phyloP scores from a whole-genome alignment of 2,888 invertebrate genomes.

The Ectropis crepuscularia region DNA sequence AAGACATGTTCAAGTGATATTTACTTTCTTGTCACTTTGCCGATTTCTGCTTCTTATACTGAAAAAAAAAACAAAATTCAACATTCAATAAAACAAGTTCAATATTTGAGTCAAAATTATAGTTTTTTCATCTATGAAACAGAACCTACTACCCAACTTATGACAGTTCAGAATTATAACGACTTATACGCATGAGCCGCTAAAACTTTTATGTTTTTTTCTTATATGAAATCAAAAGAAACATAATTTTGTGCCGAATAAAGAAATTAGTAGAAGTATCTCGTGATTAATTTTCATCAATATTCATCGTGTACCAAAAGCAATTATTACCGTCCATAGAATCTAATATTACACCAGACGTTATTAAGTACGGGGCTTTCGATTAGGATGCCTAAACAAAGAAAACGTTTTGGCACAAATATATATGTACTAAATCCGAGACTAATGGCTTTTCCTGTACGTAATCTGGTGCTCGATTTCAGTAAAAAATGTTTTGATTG shows the following conservation, averaged over 20 bases:
- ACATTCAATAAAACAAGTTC: too few relatives aligned
- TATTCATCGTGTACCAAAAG: constrained; percentile 12
- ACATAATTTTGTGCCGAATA: constrained; percentile 2
- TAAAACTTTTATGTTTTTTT: too few relatives aligned
- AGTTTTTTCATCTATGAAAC: too few relatives aligned
- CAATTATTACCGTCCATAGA: constrained; percentile 11
- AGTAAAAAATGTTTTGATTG: not conserved
- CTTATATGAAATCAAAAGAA: not conserved
- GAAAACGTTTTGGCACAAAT: constrained; percentile 8
- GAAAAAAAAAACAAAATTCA: too few relatives aligned
- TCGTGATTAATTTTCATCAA: constrained; percentile 12
- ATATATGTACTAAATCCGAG: constrained; percentile 1
- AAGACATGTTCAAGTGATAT: too few relatives aligned
- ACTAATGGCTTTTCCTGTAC: not conserved
- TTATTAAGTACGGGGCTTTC: constrained; percentile 3
- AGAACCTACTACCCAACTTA: too few relatives aligned
- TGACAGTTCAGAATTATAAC: too few relatives aligned
- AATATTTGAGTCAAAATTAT: too few relatives aligned
- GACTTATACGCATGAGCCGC: too few relatives aligned
- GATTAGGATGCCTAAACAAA: constrained; percentile 14
- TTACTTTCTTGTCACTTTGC: too few relatives aligned
- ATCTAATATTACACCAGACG: constrained; percentile 7
- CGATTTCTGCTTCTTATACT: too few relatives aligned
- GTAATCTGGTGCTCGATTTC: constrained; percentile 1
- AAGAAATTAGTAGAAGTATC: not conserved